These are phyloP conservation scores for Tetragnatha versicolor DNA, from an alignment of 1,140 invertebrate genomes.

Conservation along the genomic window DNA sequence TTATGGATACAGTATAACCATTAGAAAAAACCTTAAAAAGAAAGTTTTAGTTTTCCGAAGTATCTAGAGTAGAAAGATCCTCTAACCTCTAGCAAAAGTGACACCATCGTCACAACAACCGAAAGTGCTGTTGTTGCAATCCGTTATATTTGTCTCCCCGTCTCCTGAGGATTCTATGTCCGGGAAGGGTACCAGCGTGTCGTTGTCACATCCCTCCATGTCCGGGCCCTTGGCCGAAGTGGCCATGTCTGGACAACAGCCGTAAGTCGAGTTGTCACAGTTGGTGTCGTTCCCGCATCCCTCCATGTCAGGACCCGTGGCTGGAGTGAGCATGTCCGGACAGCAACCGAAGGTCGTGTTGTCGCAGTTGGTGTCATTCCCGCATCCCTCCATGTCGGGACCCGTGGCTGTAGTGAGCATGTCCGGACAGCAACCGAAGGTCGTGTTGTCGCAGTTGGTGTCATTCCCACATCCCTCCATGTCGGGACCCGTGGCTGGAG, in stretches of 20 bases:
- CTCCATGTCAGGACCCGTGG: constrained; percentile 63
- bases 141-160: constrained; percentile 61
- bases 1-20: too few species aligned
- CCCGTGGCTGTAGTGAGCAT: constrained; percentile 84
- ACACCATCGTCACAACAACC: constrained; percentile 73
- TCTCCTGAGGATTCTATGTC: too few species aligned
- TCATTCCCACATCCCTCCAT: constrained; percentile 64
- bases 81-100: constrained; percentile 64
- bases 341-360: constrained; percentile 72
- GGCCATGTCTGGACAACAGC: constrained; percentile 82
- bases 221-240: constrained; percentile 79
- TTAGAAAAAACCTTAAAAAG: too few species aligned
- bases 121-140: constrained; percentile 64
- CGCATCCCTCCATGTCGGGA: constrained; percentile 79
- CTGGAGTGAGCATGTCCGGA: constrained; percentile 63
- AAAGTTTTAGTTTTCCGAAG: too few species aligned
- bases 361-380: constrained; percentile 68
- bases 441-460: constrained; percentile 73
- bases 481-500: constrained; percentile 65
- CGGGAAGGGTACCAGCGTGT: too few species aligned
- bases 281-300: constrained; percentile 70
- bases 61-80: too few species aligned
- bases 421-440: constrained; percentile 87
- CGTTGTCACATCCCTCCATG: too few species aligned
- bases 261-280: constrained; percentile 82